Percentiles rank a stretch among this genome's conserved stretches.
These are phyloP conservation scores for Hylaeus volcanicus DNA, from an alignment of 1,140 invertebrate genomes.

Conservation along the genomic window DNA sequence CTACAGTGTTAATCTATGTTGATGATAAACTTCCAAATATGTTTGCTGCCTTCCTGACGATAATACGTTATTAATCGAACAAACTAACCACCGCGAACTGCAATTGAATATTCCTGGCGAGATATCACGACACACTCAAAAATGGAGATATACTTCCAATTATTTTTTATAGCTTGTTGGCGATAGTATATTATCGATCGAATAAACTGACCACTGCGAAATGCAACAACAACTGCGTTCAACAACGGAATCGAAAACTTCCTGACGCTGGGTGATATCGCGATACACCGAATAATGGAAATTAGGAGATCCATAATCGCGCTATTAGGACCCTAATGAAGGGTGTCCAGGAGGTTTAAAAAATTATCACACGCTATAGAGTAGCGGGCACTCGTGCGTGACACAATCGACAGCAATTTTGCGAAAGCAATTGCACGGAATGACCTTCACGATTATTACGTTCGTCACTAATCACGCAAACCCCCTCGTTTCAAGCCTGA, in stretches of 20 bases:
- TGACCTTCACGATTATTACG: slow-evolving; percentile 69
- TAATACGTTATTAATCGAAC: too few relatives aligned
- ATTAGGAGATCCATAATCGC: not conserved
- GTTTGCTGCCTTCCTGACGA: too few relatives aligned
- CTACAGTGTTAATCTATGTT: not conserved
- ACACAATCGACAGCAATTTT: slow-evolving; percentile 53
- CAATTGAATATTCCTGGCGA: too few relatives aligned
- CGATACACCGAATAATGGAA: not conserved
- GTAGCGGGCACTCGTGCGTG: slow-evolving; percentile 44
- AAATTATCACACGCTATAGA: slow-evolving; percentile 13
- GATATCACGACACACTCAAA: too few relatives aligned
- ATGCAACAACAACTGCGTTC: too few relatives aligned
- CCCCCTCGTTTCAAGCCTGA: slow-evolving; percentile 44
- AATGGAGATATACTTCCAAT: too few relatives aligned
- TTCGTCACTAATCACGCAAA: slow-evolving; percentile 66
- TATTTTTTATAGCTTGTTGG: too few relatives aligned
- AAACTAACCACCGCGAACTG: too few relatives aligned
- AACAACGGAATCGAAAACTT: too few relatives aligned
- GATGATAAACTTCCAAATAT: not conserved
- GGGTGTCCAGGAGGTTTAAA: not conserved
- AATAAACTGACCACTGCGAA: too few relatives aligned
- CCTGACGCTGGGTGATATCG: too few relatives aligned
- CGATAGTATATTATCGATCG: too few relatives aligned
- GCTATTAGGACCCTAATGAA: slow-evolving; percentile 4
- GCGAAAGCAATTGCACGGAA: slow-evolving; percentile 61